Conservation (phyloP, 2,888 invertebrate species). For the Selenia dentaria region DNA sequence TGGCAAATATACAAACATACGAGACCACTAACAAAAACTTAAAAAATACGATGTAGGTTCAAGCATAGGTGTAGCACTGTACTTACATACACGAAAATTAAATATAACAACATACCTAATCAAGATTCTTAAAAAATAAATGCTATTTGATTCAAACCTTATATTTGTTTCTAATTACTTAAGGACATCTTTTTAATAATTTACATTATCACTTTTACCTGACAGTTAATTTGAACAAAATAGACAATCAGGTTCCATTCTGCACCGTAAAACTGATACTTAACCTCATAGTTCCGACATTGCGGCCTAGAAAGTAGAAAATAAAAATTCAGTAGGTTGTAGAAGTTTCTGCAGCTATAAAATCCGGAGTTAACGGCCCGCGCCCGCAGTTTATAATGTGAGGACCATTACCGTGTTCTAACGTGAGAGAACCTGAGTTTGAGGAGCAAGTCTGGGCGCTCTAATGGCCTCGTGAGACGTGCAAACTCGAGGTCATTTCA, state of each 20-base stretch:
- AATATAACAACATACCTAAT: no score
- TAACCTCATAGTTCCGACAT: slow-evolving; percentile 2
- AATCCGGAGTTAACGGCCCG: slow-evolving; percentile 23
- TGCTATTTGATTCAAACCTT: no score
- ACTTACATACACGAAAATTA: no score
- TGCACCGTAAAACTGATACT: slow-evolving; percentile 11
- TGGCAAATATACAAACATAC: no score
- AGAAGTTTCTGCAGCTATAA: slow-evolving; percentile 20
- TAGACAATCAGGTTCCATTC: neutral
- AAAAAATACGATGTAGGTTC: no score
- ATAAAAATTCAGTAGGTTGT: slow-evolving; percentile 8
- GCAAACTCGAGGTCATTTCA: slow-evolving; percentile 4
- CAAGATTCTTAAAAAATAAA: no score
- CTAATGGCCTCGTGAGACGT: slow-evolving; percentile 24
- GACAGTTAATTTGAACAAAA: neutral
- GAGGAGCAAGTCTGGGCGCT: slow-evolving; percentile 16
- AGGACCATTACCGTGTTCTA: slow-evolving; percentile 31
- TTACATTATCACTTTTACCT: no score
- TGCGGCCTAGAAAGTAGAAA: slow-evolving; percentile 5
- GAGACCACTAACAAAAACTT: no score
- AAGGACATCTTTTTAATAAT: no score
- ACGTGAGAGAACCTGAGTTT: slow-evolving; percentile 23
- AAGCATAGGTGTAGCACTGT: no score
- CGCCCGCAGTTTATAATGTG: slow-evolving; percentile 28
- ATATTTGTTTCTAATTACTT: no score